Base-by-base conservation (phyloP, 1,140 invertebrate genomes). In the Pseudomyrmex cubaensis region DNA sequence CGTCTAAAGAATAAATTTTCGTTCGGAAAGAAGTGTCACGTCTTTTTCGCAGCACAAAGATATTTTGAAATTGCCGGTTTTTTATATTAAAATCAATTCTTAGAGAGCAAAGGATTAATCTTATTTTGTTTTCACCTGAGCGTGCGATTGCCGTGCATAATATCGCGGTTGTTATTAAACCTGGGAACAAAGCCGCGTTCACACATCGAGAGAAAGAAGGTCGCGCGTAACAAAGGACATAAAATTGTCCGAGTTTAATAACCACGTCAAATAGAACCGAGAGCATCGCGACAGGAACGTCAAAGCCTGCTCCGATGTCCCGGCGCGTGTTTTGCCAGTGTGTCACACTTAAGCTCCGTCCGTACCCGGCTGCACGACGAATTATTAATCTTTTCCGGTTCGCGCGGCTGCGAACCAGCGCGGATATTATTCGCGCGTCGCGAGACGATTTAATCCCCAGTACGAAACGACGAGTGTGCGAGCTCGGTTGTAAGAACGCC, bases 401-500 rank as follows among this genome's bases (percentile, higher is more conserved):
- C 44, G 59, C 72, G 25, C 62, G 70, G 35, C 20, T 52, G 17
- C 10, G 8, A 64, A 57, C 22, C 15, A 64, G 64, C 52, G 83
- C 69, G 80, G 69, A 89, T 91, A 91, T 91, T 87, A 91, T 92
- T 92, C 73, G 87, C 86, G 86, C 89, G 85, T 87, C 86, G 88
- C 89, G 84, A 86, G 88, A 91, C 85, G 72, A 84, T 90, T 87
- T 91, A 90, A 92, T 91, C 90, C 87, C 90, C 63, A 35, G 82
- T 56, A 77, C 67, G 59, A 44, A 56, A 87, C 86, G 85, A 82
- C 83, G 22, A 13, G 78, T 77, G 64, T 66, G 75, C 46, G 66
- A 78, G 83, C 75, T 72, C 52, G 86, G 66, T 54, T 22, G 75
- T 69, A 63, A 75, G 84, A 75, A 66, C 82, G 46, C 52, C 35